A percentile compares a stretch with the other conserved stretches of the same genome.
phyloP scores from a whole-genome alignment of 2,888 invertebrate species.

The Volucella inflata region DNA sequence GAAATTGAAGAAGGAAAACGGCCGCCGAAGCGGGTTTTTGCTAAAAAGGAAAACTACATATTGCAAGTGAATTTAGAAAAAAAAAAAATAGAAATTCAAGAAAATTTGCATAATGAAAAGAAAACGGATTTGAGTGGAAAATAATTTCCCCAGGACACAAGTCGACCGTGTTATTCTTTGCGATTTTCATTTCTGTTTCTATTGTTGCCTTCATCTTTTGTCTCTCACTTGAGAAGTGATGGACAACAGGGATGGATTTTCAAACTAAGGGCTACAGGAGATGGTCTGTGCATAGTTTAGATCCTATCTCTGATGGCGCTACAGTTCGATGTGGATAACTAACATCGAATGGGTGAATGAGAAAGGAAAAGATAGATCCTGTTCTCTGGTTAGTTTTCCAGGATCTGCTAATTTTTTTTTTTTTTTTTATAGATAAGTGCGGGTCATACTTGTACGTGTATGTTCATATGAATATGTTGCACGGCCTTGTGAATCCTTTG shows the following conservation, averaged over 20 bases:
- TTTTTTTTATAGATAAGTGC: conserved; percentile 5
- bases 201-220: conserved; percentile 1
- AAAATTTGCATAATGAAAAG: not conserved
- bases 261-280: too few relatives aligned
- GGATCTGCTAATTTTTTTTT: conserved; percentile 6
- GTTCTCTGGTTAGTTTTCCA: conserved; percentile 5
- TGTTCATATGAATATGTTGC: not conserved
- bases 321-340: conserved; percentile 39
- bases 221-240: not conserved
- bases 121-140: conserved; percentile 43
- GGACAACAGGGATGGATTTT: too few relatives aligned
- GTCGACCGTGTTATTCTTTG: conserved; percentile 45
- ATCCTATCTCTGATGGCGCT: conserved; percentile 36
- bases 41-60: conserved; percentile 22
- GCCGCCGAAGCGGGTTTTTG: not conserved
- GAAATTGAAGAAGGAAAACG: not conserved
- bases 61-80: conserved; percentile 28
- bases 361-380: conserved; percentile 50
- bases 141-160: conserved; percentile 52
- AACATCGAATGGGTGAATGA: conserved; percentile 34
- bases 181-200: conserved; percentile 49
- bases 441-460: not conserved
- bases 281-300: conserved; percentile 31
- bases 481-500: conserved; percentile 8
- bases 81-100: not conserved